Conservation (phyloP, 2,888 invertebrate species). For the Campoplex capitator region DNA sequence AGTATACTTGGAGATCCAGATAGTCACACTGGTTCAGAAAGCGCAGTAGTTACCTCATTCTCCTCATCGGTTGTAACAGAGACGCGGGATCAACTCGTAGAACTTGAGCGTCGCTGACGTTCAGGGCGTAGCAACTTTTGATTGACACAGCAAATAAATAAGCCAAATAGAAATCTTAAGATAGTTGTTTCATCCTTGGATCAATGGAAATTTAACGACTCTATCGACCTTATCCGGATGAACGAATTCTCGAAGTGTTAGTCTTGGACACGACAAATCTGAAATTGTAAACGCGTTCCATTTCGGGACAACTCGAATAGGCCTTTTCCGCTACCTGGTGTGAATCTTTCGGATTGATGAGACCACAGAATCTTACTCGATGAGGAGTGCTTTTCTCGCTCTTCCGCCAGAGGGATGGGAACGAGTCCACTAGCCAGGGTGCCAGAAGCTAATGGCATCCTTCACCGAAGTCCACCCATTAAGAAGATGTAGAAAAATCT, state of each 20-base stretch:
- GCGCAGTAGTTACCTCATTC: slow-evolving; percentile 2
- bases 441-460: slow-evolving; percentile 71
- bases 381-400: slow-evolving; percentile 35
- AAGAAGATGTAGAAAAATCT: slow-evolving; percentile 67
- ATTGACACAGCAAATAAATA: neutral
- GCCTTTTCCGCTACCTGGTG: slow-evolving; percentile 68
- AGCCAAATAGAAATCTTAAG: slow-evolving; percentile 15
- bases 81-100: neutral
- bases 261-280: slow-evolving; percentile 67
- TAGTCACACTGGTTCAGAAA: slow-evolving; percentile 11
- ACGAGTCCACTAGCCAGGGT: slow-evolving; percentile 47
- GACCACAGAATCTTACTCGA: slow-evolving; percentile 20
- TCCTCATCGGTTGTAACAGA: neutral
- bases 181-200: slow-evolving; percentile 59
- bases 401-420: slow-evolving; percentile 49
- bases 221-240: slow-evolving; percentile 69
- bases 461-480: slow-evolving; percentile 74
- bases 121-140: neutral
- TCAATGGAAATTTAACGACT: slow-evolving; percentile 69
- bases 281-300: slow-evolving; percentile 74
- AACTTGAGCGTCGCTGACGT: neutral
- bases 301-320: slow-evolving; percentile 42
- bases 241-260: slow-evolving; percentile 51
- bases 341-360: slow-evolving; percentile 36
- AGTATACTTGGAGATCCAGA: neutral